Conservation (phyloP, 1,140 invertebrate genomes). For the Zaprionus taronus region DNA sequence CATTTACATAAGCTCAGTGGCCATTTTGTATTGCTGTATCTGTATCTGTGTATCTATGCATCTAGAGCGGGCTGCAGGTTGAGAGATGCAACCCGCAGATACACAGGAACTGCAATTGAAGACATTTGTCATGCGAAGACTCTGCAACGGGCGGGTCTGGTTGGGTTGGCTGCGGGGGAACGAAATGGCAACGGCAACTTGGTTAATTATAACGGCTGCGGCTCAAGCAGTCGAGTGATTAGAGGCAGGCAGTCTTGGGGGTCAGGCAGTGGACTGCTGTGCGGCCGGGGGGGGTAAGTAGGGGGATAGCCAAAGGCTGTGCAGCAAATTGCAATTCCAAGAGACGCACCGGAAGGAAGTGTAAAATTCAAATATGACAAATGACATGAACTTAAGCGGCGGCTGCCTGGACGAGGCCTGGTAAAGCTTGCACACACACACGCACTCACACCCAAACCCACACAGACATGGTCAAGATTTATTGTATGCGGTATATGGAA, state of each 20-base stretch:
- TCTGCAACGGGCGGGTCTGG: constrained; percentile 11
- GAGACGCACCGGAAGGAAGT: constrained; percentile 79
- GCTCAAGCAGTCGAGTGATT: constrained; percentile 60
- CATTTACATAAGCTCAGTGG: constrained; percentile 75
- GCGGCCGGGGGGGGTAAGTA: background rate
- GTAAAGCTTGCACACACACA: constrained; percentile 12
- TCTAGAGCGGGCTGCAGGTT: constrained; percentile 27
- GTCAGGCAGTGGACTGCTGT: background rate
- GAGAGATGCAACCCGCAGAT: constrained; percentile 67
- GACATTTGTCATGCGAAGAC: constrained; percentile 72
- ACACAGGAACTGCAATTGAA: constrained; percentile 80
- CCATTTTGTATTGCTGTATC: constrained; percentile 58
- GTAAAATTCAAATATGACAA: constrained; percentile 83
- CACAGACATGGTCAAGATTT: constrained; percentile 53
- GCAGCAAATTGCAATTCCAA: constrained; percentile 73
- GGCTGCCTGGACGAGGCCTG: constrained; percentile 19
- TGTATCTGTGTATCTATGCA: constrained; percentile 37
- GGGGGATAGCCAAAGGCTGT: constrained; percentile 21
- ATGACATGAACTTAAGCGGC: constrained; percentile 82
- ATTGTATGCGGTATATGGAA: constrained; percentile 73
- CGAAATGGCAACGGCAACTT: constrained; percentile 57
- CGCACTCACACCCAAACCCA: background rate
- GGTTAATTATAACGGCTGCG: constrained; percentile 77
- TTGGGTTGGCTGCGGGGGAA: background rate
- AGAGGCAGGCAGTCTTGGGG: constrained; percentile 18